These are phyloP conservation scores for Hyaena hyaena DNA, from an alignment of 2,113 vertebrate species.

Conservation along the genomic window DNA sequence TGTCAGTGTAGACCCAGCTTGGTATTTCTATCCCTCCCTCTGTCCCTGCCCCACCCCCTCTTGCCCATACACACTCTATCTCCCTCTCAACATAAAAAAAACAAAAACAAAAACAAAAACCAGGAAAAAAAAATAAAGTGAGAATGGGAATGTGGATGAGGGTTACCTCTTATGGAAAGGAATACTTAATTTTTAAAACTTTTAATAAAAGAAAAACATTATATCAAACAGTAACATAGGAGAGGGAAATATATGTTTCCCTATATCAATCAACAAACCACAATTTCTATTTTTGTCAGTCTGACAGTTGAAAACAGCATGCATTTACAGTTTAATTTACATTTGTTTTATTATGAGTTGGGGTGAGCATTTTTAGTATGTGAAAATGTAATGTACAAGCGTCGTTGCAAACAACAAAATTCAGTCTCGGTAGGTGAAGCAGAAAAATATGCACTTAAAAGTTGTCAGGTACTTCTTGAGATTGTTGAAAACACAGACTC, in stretches of 20 bases:
- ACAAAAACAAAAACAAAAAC: no score
- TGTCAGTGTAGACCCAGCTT: no score
- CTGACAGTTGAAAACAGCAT: not conserved
- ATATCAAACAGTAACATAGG: not conserved
- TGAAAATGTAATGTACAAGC: not conserved
- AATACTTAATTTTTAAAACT: not conserved
- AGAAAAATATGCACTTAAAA: slow-evolving; percentile 20
- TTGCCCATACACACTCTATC: no score
- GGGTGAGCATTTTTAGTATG: not conserved
- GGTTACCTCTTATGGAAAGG: not conserved
- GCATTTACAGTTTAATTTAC: not conserved
- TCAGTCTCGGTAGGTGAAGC: slow-evolving; percentile 30
- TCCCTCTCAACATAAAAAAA: no score
- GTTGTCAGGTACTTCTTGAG: not conserved
- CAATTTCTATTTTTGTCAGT: not conserved
- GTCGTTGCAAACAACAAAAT: slow-evolving; percentile 4
- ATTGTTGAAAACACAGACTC: not conserved
- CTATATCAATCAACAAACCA: not conserved
- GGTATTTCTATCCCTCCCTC: no score
- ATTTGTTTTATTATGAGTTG: not conserved
- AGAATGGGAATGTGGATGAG: not conserved
- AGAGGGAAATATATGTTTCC: not conserved
- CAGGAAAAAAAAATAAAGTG: not conserved
- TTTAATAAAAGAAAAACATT: not conserved
- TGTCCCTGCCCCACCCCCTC: no score